Evolutionary conservation across 2,113 vertebrate genomes (phyloP).

Genomic region (Clupea harengus): DNA sequence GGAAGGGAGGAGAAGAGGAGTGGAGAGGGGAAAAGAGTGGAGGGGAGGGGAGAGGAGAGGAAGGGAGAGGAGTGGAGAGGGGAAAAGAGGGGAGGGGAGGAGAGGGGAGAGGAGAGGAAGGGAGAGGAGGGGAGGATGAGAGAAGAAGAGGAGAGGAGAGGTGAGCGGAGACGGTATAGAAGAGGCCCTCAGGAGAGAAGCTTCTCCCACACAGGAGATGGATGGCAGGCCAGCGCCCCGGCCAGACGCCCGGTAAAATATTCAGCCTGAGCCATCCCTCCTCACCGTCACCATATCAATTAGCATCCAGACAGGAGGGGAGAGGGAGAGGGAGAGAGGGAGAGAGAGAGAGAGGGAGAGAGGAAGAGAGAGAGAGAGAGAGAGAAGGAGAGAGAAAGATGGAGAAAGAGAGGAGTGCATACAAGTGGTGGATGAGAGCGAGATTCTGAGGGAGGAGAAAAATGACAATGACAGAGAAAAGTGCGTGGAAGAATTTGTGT

Average conservation of each 20-base stretch:
- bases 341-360: neutral
- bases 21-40: neutral
- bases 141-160: neutral
- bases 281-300: neutral
- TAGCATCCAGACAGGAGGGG: conserved; percentile 9
- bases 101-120: neutral
- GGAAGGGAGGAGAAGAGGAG: neutral
- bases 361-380: neutral
- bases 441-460: neutral
- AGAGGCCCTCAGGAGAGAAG: neutral
- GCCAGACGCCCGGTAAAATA: conserved; percentile 62
- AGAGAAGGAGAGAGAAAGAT: neutral
- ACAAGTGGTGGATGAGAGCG: neutral
- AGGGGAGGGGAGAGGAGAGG: neutral
- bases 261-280: conserved; percentile 44
- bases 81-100: neutral
- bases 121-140: neutral
- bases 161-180: neutral
- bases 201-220: conserved; percentile 29
- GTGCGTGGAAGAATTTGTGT: neutral
- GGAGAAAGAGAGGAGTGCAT: neutral
- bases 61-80: neutral
- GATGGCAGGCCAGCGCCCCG: conserved; percentile 53
- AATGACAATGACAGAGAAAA: neutral
- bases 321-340: neutral